Base-by-base conservation (phyloP, 2,113 vertebrate genomes). In the Circaetus gallicus region DNA sequence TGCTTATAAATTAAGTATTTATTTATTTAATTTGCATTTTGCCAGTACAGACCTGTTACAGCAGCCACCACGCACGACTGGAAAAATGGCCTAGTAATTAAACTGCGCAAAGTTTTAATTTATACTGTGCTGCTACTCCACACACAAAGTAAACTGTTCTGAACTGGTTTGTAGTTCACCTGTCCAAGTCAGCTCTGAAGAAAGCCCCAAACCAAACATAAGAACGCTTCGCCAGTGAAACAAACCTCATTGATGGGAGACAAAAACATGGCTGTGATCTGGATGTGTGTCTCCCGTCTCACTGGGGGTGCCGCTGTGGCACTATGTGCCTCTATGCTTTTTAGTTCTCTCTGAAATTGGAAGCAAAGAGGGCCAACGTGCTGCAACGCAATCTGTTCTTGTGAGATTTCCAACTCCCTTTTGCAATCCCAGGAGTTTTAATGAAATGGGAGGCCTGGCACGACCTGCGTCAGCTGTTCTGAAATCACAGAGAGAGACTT, bases 11-110 rank as follows among this genome's bases (percentile, higher is more conserved):
- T 96, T 62, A 95, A 86, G 90, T 85, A 93, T 97, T 95, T 96
- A 95, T 97, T 97, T 97, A 97, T 96, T 97, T 97, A 78, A 93
- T 96, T 95, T 90, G 74, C 86, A 72, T 90, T 34, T 91, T 93
- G 70, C 97, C 79, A 55, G 95, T 84, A n/a, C 76, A 45, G 79
- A 95, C 92, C 90, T 97, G 93, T 95, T 94, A 36, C 0, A 65
- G 88, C 93, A 90, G 87, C 74, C 53, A 47, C 55, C 15, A 11
- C 0, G 22, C 71, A 19, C 0, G 1, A 36, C 76, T 81, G 82
- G 26, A 55, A 71, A 25, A 78, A 71, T 59, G 63, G 78, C 32
- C 63, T 28, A 9, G 72, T 58, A 82, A 63, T 89, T 22, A 52
- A 77, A 78, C 28, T 10, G 53, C 3, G 3, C 59, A 34, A 25